Conservation (phyloP, 2,888 invertebrate genomes). For the Yponomeuta cagnagella region DNA sequence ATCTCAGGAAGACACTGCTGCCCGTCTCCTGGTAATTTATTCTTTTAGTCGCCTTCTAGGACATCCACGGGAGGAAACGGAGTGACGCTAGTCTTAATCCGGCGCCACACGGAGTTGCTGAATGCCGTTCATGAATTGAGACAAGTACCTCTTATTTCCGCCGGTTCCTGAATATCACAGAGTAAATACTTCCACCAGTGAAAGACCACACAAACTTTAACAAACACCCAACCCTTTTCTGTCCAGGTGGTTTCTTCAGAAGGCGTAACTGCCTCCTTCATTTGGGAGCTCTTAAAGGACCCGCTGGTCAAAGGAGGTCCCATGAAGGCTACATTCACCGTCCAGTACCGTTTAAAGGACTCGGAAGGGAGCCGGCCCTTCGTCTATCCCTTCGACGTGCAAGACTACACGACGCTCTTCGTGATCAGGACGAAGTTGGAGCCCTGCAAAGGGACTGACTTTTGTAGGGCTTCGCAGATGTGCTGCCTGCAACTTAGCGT, state of each 20-base stretch:
- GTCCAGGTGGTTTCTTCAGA: slow-evolving; percentile 79
- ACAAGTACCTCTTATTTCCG: no score
- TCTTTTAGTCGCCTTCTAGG: no score
- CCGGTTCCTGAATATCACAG: no score
- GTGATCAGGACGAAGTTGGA: slow-evolving; percentile 86
- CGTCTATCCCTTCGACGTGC: slow-evolving; percentile 85
- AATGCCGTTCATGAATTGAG: no score
- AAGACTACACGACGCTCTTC: slow-evolving; percentile 90
- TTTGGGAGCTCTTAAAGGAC: slow-evolving; percentile 87
- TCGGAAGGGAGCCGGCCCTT: slow-evolving; percentile 62
- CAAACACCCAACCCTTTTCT: no score
- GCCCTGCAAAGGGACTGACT: slow-evolving; percentile 86
- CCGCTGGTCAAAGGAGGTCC: slow-evolving; percentile 75
- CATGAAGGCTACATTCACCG: slow-evolving; percentile 61
- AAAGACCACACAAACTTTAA: no score
- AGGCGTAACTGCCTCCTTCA: slow-evolving; percentile 85
- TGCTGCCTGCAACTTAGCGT: slow-evolving; percentile 88
- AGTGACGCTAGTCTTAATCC: no score
- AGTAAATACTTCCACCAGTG: no score
- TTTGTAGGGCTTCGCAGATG: slow-evolving; percentile 91
- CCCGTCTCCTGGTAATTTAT: no score
- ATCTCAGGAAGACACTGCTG: no score
- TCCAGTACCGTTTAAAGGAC: slow-evolving; percentile 46
- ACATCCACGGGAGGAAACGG: no score
- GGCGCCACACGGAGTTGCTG: no score